Base-by-base conservation (phyloP, 2,797 vertebrate species). In the Hipposideros larvatus region DNA sequence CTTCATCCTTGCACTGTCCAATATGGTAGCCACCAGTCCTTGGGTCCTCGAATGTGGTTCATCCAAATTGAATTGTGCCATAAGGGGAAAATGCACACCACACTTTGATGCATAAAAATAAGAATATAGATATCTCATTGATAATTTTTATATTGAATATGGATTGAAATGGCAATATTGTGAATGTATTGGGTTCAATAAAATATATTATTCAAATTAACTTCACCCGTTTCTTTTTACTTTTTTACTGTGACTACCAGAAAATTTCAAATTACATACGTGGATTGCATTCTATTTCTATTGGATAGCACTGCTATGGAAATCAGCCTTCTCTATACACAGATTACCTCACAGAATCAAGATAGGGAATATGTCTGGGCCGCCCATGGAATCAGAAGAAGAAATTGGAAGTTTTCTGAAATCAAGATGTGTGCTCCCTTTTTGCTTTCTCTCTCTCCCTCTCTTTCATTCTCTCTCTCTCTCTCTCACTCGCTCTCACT, bases 221-320 rank as follows among this genome's bases (percentile, higher is more conserved):
- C 96, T 89, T 79, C 1, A 22, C 28, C n/a, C 46, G 57, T 79
- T 91, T 87, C 53, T 59, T 87, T 90, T 77, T 65, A 63, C 16
- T 63, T 46, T 68, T 91, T 68, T 53, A 92, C 78, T 8, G 24
- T 63, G 7, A 26, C 14, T 75, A 66, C 31, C 74, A 83, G 53
- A 83, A 89, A 87, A 34, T 31, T 75, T 85, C 85, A 55, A 85
- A 65, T 57, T 92, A 57, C 3, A 4, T 24, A 55, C 21, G 28
- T 90, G 46, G 43, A 53, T 82, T 37, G 16, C 0, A 53, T 78
- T 80, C 46, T 61, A 51, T 53, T 65, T 93, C 34, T 94, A 11
- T 10, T 59, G 26, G 18, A 79, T 68, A 31, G 18, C 0, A 0
- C 34, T 75, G 11, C 26, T 31, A 4, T 28, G 59, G 55, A 87